Evolutionary conservation across 2,797 vertebrate genomes (phyloP), one percentile per base, ranked within the genome.

Genomic region (Betta splendens): DNA sequence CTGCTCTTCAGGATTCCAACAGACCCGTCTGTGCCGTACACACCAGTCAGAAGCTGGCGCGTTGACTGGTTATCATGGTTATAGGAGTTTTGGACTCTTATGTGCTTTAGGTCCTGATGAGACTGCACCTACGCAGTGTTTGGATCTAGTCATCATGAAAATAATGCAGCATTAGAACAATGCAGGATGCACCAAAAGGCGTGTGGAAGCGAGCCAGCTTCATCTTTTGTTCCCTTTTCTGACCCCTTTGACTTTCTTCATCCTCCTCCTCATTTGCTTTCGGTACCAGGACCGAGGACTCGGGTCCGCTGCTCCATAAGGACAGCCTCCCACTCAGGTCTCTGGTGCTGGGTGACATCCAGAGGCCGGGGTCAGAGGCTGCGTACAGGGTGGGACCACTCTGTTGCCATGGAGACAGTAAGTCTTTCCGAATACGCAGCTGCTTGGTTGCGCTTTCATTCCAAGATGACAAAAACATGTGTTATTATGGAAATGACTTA

Each of bases 321-420:
- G 94, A 96, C 11, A 94, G 90, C 69, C 90, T 98, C 28, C 96
- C 96, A 0, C 91, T 98, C 22, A 91, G 91, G 29, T 89, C 92
- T 61, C 89, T 98, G 45, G 89, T 95, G 52, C 85, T 98, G 63
- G 94, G 95, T 22, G 96, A 98, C 69, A 77, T 93, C 21, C 87
- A 90, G 64, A 93, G 95, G 69, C 84, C 90, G 0, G 93, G 91
- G 21, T 96, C 96, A 0, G 95, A 97, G 87, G 96, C 92, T 0
- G 93, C 93, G 10, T 98, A 94, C 60, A 92, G 87, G 79, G 87
- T 98, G 39, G 96, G 96, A 1, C 93, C 94, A 18, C 90, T 98
- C 5, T 90, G 93, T 68, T 98, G 96, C 68, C 88, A 65, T 37
- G 96, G 95, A 69, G 95, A 98, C 80, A 92, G 96, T 98, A 93